Evolutionary conservation across 1,140 invertebrate species (phyloP).

Genomic region (Ips nitidus): DNA sequence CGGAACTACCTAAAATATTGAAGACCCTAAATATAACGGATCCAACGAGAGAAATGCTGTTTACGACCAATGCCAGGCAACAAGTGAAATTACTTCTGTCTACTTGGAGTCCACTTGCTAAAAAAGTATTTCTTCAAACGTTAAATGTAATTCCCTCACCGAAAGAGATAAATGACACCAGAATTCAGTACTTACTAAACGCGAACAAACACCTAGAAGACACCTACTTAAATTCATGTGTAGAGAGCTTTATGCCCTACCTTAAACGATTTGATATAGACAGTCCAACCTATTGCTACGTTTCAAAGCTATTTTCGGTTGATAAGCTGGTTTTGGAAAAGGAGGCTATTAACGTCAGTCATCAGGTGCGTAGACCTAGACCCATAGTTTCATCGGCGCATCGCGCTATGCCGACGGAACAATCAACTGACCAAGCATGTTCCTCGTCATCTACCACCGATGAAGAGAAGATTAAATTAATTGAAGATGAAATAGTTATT

Average conservation of each 20-base stretch:
- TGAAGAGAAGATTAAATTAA: slow-evolving; percentile 23
- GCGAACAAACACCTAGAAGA: slow-evolving; percentile 45
- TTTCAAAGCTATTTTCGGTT: slow-evolving; percentile 95
- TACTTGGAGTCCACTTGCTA: slow-evolving; percentile 88
- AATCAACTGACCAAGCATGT: slow-evolving; percentile 34
- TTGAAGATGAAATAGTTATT: slow-evolving; percentile 68
- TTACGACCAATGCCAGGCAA: slow-evolving; percentile 70
- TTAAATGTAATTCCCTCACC: slow-evolving; percentile 81
- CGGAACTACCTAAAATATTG: slow-evolving; percentile 78
- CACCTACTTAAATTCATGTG: slow-evolving; percentile 37
- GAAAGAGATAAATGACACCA: slow-evolving; percentile 72
- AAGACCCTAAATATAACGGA: slow-evolving; percentile 81
- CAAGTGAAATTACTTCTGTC: slow-evolving; percentile 80
- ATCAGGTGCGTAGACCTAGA: slow-evolving; percentile 41
- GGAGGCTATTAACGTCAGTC: slow-evolving; percentile 38
- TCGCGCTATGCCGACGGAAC: background rate
- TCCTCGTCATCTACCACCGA: background rate
- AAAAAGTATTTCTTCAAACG: slow-evolving; percentile 78
- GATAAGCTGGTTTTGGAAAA: slow-evolving; percentile 62
- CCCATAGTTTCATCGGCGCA: background rate
- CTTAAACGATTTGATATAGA: slow-evolving; percentile 71
- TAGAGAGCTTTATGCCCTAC: slow-evolving; percentile 39
- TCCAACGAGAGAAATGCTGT: slow-evolving; percentile 72
- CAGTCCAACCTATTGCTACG: slow-evolving; percentile 82
- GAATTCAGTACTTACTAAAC: slow-evolving; percentile 61